Base-by-base conservation (phyloP, 2,797 vertebrate genomes). In the Falco peregrinus region DNA sequence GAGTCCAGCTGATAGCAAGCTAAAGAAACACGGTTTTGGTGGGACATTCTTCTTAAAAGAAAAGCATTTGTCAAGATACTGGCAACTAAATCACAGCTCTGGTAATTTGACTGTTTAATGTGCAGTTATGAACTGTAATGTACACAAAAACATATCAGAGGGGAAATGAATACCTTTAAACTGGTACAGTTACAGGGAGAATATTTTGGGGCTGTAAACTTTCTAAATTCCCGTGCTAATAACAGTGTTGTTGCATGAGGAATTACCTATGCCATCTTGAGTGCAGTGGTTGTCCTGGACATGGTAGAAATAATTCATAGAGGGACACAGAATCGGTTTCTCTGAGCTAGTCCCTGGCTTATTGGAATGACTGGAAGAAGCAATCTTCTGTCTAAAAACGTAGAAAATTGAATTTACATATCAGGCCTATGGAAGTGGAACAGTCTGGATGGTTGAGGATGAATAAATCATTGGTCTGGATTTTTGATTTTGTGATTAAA, bases 61-160 rank as follows among this genome's bases (percentile, higher is more conserved):
- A 12, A 33, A 11, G 15, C 6, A 16, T 56, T 80, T 45, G 8
- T 43, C 31, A 31, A 41, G 41, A 25, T 83, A 6, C 0, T 1
- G n/a, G 22, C 33, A 68, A 6, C 33, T 84, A 28, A 85, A 50
- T 43, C 59, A 19, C 13, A 53, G 9, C 47, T 78, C 39, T 84
- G 60, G 7, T 61, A 22, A 57, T 86, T 13, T 65, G 26, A 31
- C 33, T 54, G 20, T 48, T 71, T n/a, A 19, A 28, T 39, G n/a
- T 41, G 5, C 29, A 41, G 29, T 41, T 41, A 10, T 43, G 28
- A 65, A 31, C 26, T 56, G 20, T 59, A 63, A 45, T 4, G 15
- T 47, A 24, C 7, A 0, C 68, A 24, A 48, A 45, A 78, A 73
- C 0, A 0, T 47, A 4, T 5, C 17, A 47, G 33, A 77, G 39